phyloP scores from a whole-genome alignment of 2,888 invertebrate genomes.

The Allophyes oxyacanthae region DNA sequence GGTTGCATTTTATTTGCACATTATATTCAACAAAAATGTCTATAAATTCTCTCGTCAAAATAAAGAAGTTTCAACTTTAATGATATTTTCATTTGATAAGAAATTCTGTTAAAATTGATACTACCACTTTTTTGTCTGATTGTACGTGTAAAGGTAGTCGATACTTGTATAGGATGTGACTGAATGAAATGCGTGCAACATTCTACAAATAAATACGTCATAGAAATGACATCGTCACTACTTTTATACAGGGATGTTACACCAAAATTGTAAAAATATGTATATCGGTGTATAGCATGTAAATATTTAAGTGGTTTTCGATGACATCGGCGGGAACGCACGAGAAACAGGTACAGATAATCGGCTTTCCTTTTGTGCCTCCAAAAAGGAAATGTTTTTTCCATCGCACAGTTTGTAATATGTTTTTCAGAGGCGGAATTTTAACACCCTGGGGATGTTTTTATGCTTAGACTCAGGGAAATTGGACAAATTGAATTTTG shows the following conservation, averaged over 20 bases:
- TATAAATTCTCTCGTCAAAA: too few species aligned
- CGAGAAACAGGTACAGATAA: conserved; percentile 63
- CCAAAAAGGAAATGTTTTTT: conserved; percentile 62
- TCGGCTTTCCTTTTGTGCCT: conserved; percentile 66
- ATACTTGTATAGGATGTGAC: not conserved
- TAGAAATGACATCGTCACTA: conserved; percentile 16
- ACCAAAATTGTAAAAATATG: conserved; percentile 33
- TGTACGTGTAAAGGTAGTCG: not conserved
- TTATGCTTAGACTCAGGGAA: conserved; percentile 67
- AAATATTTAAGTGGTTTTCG: conserved; percentile 60
- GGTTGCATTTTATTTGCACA: too few species aligned
- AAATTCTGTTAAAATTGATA: too few species aligned
- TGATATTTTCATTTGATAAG: too few species aligned
- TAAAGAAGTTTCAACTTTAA: too few species aligned
- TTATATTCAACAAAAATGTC: too few species aligned
- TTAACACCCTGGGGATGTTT: conserved; percentile 68
- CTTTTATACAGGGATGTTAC: conserved; percentile 20
- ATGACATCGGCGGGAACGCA: conserved; percentile 51
- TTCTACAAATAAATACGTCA: conserved; percentile 5
- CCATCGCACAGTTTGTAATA: conserved; percentile 66
- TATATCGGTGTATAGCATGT: conserved; percentile 40
- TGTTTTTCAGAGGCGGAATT: conserved; percentile 66
- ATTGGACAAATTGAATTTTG: conserved; percentile 72
- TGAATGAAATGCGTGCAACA: conserved; percentile 7
- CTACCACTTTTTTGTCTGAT: not conserved